Conservation (phyloP, 1,140 invertebrate species). For the Acromyrmex charruanus region DNA sequence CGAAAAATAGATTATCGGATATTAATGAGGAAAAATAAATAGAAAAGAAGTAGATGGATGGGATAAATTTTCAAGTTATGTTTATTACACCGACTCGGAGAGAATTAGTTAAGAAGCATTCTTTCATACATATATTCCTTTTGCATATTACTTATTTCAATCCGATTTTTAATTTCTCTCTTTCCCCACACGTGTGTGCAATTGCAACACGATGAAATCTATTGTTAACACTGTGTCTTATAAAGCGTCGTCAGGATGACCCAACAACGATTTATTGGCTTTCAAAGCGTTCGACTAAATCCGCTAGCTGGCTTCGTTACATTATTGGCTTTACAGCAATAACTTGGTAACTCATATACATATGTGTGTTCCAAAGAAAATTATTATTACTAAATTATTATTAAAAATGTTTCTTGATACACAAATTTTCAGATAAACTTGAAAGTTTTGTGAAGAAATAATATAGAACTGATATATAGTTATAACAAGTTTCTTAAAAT, state of each 20-base stretch:
- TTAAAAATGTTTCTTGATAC: background rate
- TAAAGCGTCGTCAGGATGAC: slow-evolving; percentile 83
- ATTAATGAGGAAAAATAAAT: slow-evolving; percentile 14
- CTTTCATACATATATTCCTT: background rate
- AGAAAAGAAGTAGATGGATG: background rate
- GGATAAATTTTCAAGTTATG: slow-evolving; percentile 28
- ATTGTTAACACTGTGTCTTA: slow-evolving; percentile 67
- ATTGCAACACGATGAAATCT: slow-evolving; percentile 38
- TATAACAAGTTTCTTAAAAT: background rate
- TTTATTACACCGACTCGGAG: background rate
- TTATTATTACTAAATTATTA: background rate
- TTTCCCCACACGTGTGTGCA: too few relatives aligned
- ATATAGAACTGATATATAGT: background rate
- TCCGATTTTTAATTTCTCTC: background rate
- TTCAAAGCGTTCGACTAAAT: slow-evolving; percentile 83
- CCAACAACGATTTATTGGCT: slow-evolving; percentile 85
- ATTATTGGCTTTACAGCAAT: slow-evolving; percentile 71
- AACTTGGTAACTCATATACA: slow-evolving; percentile 44
- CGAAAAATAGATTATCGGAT: slow-evolving; percentile 44
- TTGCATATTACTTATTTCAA: slow-evolving; percentile 7
- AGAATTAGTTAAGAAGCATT: background rate
- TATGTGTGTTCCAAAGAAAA: slow-evolving; percentile 48
- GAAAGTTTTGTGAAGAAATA: background rate
- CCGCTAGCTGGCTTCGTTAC: slow-evolving; percentile 81
- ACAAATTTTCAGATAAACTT: background rate